Base-by-base conservation (phyloP, 2,888 invertebrate species). In the Diachrysia chrysitis region DNA sequence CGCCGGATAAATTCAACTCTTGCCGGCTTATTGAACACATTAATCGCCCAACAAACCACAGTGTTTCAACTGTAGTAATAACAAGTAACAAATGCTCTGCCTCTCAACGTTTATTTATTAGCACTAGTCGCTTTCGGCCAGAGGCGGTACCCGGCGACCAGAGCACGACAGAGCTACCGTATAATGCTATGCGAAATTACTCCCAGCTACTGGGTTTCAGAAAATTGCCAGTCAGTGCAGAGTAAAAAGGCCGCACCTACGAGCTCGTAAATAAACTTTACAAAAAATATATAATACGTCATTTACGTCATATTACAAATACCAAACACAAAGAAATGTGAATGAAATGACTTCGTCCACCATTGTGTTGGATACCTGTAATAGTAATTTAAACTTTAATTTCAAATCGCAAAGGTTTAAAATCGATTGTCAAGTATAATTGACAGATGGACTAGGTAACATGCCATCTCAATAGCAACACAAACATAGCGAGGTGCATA, bases 401-500 rank as follows among this genome's bases (percentile, higher is more conserved):
- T 16, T 12, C 32, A 58, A 17, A 0, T 1, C 0, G 1, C 37
- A 79, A 84, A 73, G 80, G 84, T 79, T 67, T 55, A 57, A 63
- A 82, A 71, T 82, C 37, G 69, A 32, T 57, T 71, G 72, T 23
- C 35, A 55, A 58, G 53, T 58, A 35, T 63, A 71, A 78, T 83
- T 82, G 83, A 86, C 78, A 83, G 79, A 81, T 83, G 77, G 77
- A 81, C 83, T 87, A 86, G 87, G 85, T 83, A 85, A 81, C 81
- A 83, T 83, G 83, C 86, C 88, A 86, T 87, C 87, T 92, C 89
- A 87, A 93, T 90, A 89, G 91, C 90, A 90, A 90, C 83, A 91
- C 90, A 93, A 92, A 93, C 87, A 92, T 85, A 89, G 84, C 78
- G 82, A 87, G 85, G 85, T 87, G 91, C 85, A 90, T 90, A 93